Evolutionary conservation across 2,113 vertebrate species (phyloP), one percentile per base, ranked within the genome.

Genomic region (Labeo rohita): DNA sequence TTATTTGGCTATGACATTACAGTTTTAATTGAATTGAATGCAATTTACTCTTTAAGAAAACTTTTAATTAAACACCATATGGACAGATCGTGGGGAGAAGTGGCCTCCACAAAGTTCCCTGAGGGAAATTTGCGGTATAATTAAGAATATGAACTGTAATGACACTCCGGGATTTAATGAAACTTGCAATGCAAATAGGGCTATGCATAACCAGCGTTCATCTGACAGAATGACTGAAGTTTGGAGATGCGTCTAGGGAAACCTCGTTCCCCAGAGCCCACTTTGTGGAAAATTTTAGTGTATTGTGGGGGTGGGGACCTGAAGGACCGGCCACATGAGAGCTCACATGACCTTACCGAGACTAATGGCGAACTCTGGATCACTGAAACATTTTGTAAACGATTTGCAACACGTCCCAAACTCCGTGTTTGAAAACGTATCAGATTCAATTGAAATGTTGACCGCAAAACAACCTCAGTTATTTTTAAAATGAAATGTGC

Each of bases 31-130:
- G 93, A 96, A 96, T 95, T 94, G 93, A 95, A 95, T 94, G 93
- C 93, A 94, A 95, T 96, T 94, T 96, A 95, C 95, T 95, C 94
- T 94, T 90, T 93, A 95, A 94, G 93, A 95, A 96, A 96, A 95
- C 93, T 96, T 96, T 96, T 96, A 96, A 96, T 96, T 94, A 95
- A 95, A 94, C 94, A 92, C 94, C 94, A 95, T 95, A 95, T 94
- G 94, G 94, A 94, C 93, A 94, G 93, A 94, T 93, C 93, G 94
- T 92, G 88, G 92, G 93, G 93, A 93, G 93, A 94, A 92, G 93
- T 95, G 93, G 95, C 93, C 95, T 94, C 92, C 90, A 59, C 92
- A 89, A 92, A 93, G 92, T 95, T 95, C 94, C 95, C 95, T 93
- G 83, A 92, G 93, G 95, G 92, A 94, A 91, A 93, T 94, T 93